A percentile compares a stretch with the other conserved stretches of the same genome.
Conservation (phyloP, 2,797 vertebrate genomes). For the Sebastes minor region DNA sequence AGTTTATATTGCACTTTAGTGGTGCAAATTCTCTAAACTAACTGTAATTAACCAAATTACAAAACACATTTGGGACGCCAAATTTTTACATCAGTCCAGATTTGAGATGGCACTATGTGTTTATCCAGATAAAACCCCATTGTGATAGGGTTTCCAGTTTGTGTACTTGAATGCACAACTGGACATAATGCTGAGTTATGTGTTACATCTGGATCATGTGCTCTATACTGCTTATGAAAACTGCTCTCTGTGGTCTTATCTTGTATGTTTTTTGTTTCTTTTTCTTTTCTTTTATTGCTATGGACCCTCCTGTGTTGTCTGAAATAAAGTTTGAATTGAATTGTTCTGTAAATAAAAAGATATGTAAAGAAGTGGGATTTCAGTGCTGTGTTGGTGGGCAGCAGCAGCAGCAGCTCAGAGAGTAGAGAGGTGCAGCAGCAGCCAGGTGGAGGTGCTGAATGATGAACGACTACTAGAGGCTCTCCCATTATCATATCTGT, state of each 20-base stretch:
- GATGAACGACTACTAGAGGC: slow-evolving; percentile 72
- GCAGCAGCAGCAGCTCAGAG: slow-evolving; percentile 4
- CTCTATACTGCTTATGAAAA: not conserved
- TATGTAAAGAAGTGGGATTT: not conserved
- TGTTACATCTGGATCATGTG: not conserved
- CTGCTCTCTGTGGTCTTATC: not conserved
- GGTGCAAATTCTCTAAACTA: not conserved
- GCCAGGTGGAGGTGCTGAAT: slow-evolving; percentile 77
- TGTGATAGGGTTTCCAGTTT: not conserved
- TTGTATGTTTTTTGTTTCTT: too few relatives aligned
- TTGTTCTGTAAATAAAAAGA: not conserved
- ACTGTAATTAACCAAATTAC: not conserved
- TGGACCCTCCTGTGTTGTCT: too few relatives aligned
- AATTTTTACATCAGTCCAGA: not conserved
- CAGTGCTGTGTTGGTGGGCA: not conserved
- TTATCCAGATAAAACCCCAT: not conserved
- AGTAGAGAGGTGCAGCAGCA: slow-evolving; percentile 29
- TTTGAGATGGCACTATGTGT: not conserved
- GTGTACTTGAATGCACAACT: not conserved
- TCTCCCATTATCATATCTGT: slow-evolving; percentile 84
- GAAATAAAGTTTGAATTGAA: too few relatives aligned
- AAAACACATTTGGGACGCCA: not conserved
- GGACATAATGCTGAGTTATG: not conserved
- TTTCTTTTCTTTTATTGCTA: too few relatives aligned
- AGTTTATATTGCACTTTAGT: not conserved